These are phyloP conservation scores for Chiroxiphia lanceolata DNA, from an alignment of 2,797 vertebrate genomes.

Conservation along the genomic window DNA sequence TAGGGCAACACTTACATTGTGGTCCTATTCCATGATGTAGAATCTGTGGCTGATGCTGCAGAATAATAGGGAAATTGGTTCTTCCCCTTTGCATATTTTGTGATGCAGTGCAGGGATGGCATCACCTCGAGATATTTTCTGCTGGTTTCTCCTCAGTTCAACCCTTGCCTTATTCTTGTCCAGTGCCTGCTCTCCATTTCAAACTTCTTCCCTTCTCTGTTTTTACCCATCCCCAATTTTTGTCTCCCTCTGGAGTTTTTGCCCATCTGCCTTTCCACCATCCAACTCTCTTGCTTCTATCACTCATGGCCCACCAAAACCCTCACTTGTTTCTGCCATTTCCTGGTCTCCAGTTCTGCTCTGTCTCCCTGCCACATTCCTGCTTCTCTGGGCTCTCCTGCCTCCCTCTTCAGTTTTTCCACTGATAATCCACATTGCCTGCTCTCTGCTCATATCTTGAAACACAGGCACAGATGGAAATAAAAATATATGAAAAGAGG, in stretches of 20 bases:
- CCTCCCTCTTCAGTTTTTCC: neutral
- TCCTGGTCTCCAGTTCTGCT: neutral
- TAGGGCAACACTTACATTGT: neutral
- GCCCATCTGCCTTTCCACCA: neutral
- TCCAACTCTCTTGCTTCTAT: neutral
- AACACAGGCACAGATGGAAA: neutral
- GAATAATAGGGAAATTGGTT: neutral
- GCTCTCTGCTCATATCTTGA: neutral
- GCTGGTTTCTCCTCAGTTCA: neutral
- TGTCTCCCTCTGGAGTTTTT: neutral
- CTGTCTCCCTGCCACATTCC: neutral
- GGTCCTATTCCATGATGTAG: neutral
- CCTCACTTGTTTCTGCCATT: neutral
- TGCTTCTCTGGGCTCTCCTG: neutral
- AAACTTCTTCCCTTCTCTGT: neutral
- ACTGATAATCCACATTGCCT: fast-evolving
- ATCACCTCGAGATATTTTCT: neutral
- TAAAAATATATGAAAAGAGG: constrained; percentile 11
- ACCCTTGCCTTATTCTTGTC: neutral
- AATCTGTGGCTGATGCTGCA: neutral
- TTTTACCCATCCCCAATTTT: neutral
- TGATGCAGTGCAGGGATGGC: neutral
- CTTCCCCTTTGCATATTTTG: neutral
- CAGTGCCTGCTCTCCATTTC: fast-evolving
- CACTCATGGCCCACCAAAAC: neutral